Evolutionary conservation across 1,140 invertebrate genomes (phyloP).

Genomic region (Cydia pomonella): DNA sequence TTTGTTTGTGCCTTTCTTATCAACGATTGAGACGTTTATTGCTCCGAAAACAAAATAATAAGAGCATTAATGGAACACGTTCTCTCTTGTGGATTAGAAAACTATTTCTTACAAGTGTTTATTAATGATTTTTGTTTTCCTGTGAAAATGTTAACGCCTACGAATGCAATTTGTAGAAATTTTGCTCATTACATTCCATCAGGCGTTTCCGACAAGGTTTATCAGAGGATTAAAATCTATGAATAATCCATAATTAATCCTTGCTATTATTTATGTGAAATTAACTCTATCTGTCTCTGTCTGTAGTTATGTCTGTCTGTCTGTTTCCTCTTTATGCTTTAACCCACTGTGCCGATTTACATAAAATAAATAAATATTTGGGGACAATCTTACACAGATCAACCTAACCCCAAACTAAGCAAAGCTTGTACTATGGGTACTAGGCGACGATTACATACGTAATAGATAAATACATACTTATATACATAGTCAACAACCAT

Average conservation of each 20-base stretch:
- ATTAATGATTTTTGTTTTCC: neutral
- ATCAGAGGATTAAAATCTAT: neutral
- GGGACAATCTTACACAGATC: too few relatives aligned
- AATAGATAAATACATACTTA: too few relatives aligned
- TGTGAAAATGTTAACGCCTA: neutral
- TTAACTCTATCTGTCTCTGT: too few relatives aligned
- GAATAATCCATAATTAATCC: neutral
- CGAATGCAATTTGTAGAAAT: neutral
- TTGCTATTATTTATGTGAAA: too few relatives aligned
- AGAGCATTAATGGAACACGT: conserved; percentile 13
- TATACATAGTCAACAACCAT: too few relatives aligned
- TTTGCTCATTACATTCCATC: conserved; percentile 1
- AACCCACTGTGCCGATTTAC: too few relatives aligned
- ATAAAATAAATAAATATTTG: too few relatives aligned
- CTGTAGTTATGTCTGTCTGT: too few relatives aligned
- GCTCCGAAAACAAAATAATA: conserved; percentile 16
- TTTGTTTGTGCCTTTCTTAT: conserved; percentile 27
- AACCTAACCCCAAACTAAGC: too few relatives aligned
- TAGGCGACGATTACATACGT: too few relatives aligned
- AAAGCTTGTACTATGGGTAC: too few relatives aligned
- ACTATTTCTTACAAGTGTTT: neutral
- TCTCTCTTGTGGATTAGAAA: neutral
- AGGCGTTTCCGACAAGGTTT: neutral
- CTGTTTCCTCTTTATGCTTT: too few relatives aligned
- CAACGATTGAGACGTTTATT: conserved; percentile 27